Percentiles rank a stretch among this genome's conserved stretches.
Conservation (phyloP, 2,888 invertebrate genomes). For the Andrena haemorrhoa region DNA sequence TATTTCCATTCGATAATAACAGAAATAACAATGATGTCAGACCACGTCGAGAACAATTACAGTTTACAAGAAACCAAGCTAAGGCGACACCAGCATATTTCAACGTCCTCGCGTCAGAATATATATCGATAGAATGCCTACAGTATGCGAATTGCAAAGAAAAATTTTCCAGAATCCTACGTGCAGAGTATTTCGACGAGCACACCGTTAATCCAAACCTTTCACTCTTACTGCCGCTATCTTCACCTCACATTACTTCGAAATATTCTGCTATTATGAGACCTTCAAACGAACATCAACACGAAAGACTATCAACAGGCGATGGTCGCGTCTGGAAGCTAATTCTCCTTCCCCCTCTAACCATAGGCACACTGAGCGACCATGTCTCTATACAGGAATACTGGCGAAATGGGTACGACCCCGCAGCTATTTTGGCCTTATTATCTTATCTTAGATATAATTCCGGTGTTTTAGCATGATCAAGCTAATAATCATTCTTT, state of each 20-base stretch:
- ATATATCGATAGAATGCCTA: neutral
- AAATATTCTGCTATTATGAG: neutral
- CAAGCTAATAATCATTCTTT: no score
- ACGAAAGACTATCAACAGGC: no score
- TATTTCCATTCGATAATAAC: neutral
- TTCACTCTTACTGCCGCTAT: neutral
- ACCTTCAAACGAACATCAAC: no score
- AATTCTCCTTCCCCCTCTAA: no score
- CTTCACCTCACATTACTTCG: neutral
- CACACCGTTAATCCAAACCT: slow-evolving; percentile 17
- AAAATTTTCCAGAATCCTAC: slow-evolving; percentile 18
- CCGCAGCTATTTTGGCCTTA: no score
- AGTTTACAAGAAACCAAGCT: neutral
- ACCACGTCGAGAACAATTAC: neutral
- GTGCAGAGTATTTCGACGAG: slow-evolving; percentile 16
- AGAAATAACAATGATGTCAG: neutral
- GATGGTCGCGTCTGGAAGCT: no score
- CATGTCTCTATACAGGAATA: no score
- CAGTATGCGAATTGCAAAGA: slow-evolving; percentile 34
- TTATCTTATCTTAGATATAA: no score
- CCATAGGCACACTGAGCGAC: no score
- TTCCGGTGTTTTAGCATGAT: no score
- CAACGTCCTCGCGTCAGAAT: slow-evolving; percentile 7
- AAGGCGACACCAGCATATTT: neutral
- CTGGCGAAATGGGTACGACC: no score